Evolutionary conservation across 2,113 vertebrate species (phyloP).

Genomic region (Stigmatopora argus): DNA sequence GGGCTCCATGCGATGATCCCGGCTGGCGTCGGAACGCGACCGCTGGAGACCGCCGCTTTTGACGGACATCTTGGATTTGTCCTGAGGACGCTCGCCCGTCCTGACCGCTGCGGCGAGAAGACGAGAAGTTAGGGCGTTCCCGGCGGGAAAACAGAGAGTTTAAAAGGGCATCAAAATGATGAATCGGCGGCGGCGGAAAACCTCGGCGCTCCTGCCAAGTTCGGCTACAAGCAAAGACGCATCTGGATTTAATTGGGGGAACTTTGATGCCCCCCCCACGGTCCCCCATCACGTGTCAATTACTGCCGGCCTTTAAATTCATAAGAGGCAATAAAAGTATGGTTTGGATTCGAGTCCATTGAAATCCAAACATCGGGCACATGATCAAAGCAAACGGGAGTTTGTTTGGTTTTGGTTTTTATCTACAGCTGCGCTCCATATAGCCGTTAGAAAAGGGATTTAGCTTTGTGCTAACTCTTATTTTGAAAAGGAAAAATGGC

Average conservation of each 20-base stretch:
- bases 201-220: slow-evolving; percentile 7
- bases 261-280: slow-evolving; percentile 12
- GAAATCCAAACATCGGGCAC: not conserved
- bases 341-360: not conserved
- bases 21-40: slow-evolving; percentile 88
- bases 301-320: slow-evolving; percentile 5
- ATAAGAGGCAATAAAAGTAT: not conserved
- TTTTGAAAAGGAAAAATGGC: too few species aligned
- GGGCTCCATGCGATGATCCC: slow-evolving; percentile 79
- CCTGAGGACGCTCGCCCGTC: slow-evolving; percentile 76
- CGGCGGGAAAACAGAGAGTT: not conserved
- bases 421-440: not conserved
- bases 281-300: slow-evolving; percentile 2
- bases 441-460: not conserved
- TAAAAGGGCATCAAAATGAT: not conserved
- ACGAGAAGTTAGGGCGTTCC: not conserved
- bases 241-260: slow-evolving; percentile 51
- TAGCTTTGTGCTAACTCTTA: not conserved
- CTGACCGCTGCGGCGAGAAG: slow-evolving; percentile 67
- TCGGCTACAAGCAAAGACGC: slow-evolving; percentile 28
- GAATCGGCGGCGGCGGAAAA: slow-evolving; percentile 2
- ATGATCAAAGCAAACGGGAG: not conserved
- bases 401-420: not conserved
- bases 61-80: slow-evolving; percentile 84
- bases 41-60: slow-evolving; percentile 83